Evolutionary conservation across 2,888 invertebrate genomes (phyloP).

Genomic region (Harpalus rufipes): DNA sequence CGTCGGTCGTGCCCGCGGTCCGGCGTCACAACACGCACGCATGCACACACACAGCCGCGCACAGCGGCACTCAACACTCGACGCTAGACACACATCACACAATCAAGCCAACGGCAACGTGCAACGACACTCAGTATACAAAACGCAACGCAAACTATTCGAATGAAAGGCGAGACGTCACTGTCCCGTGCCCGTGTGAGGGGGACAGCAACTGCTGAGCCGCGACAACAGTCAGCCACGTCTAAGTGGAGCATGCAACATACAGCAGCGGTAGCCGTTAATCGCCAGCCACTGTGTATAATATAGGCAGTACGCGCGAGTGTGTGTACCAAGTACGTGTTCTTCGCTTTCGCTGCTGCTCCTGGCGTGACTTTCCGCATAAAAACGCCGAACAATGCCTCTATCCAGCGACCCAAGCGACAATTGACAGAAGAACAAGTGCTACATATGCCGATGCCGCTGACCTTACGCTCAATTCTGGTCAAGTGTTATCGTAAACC

Average conservation of each 20-base stretch:
- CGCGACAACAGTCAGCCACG: slow-evolving; percentile 74
- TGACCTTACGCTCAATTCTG: slow-evolving; percentile 66
- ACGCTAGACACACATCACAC: background rate
- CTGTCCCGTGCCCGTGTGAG: slow-evolving; percentile 71
- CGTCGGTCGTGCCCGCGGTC: slow-evolving; percentile 57
- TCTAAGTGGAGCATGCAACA: slow-evolving; percentile 73
- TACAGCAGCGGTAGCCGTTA: slow-evolving; percentile 71
- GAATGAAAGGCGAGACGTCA: slow-evolving; percentile 67
- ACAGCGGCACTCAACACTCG: slow-evolving; percentile 11
- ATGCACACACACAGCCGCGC: slow-evolving; percentile 42
- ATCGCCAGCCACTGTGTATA: slow-evolving; percentile 69
- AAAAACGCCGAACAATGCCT: slow-evolving; percentile 73
- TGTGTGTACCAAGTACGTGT: slow-evolving; percentile 39
- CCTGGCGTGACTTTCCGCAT: slow-evolving; percentile 74
- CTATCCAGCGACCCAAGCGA: slow-evolving; percentile 38
- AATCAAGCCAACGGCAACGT: background rate
- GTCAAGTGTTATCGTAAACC: slow-evolving; percentile 64
- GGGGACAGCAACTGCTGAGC: slow-evolving; percentile 47
- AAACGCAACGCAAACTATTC: slow-evolving; percentile 65
- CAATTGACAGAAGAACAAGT: slow-evolving; percentile 66
- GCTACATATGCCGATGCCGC: slow-evolving; percentile 66
- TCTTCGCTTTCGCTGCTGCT: slow-evolving; percentile 40
- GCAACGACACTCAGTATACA: slow-evolving; percentile 37
- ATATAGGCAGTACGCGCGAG: slow-evolving; percentile 68
- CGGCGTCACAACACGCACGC: slow-evolving; percentile 65